Evolutionary conservation across 2,888 invertebrate species (phyloP).

Genomic region (Arenicola marina): DNA sequence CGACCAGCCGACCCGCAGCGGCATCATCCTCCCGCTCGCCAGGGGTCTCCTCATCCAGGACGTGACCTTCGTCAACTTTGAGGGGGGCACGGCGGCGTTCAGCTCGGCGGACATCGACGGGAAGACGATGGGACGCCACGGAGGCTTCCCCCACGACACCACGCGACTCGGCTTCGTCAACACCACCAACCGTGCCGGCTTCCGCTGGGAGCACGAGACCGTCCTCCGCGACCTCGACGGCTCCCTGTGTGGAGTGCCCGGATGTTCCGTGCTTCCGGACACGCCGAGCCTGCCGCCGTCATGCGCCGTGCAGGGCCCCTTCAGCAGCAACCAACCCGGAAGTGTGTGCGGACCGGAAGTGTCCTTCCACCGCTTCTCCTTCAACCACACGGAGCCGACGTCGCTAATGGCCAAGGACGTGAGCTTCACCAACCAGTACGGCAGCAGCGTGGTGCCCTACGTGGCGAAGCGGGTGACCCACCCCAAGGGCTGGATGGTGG

Average conservation of each 20-base stretch:
- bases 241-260: constrained; percentile 36
- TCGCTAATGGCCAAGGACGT: constrained; percentile 40
- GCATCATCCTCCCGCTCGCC: constrained; percentile 19
- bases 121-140: constrained; percentile 28
- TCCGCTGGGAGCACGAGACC: constrained; percentile 30
- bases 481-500: constrained; percentile 43
- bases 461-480: constrained; percentile 44
- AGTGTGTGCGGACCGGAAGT: constrained; percentile 39
- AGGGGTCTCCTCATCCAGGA: constrained; percentile 16
- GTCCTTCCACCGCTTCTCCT: constrained; percentile 47
- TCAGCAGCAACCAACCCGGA: constrained; percentile 15
- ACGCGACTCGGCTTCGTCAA: constrained; percentile 33
- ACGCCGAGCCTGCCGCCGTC: not conserved
- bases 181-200: constrained; percentile 24
- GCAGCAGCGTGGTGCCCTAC: constrained; percentile 28
- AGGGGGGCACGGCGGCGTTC: constrained; percentile 48
- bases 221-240: constrained; percentile 44
- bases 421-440: constrained; percentile 37
- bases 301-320: constrained; percentile 4
- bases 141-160: constrained; percentile 39
- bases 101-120: constrained; percentile 6
- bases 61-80: constrained; percentile 26
- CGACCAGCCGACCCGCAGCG: constrained; percentile 1
- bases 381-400: constrained; percentile 42
- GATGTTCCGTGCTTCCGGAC: not conserved